Base-by-base conservation (phyloP, 2,888 invertebrate species). In the Sinopyrophorus schimmeli region DNA sequence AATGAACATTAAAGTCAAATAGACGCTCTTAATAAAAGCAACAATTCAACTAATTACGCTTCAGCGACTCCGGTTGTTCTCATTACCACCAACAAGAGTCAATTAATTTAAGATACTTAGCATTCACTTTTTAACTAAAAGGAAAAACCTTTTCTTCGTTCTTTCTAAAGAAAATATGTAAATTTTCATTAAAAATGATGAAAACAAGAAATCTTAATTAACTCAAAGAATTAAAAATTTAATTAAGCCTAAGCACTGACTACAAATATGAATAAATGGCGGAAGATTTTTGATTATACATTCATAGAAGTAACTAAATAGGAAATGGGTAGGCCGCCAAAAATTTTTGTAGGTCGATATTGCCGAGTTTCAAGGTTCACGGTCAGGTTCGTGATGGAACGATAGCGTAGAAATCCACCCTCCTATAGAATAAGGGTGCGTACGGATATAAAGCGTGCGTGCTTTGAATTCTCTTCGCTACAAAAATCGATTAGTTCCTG, bases 351-450 rank as follows among this genome's bases (percentile, higher is more conserved):
- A 46, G 31, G 38, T 46, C 46, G 37, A 46, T 46, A 46, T 31
- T 38, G 46, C 46, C 20, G 21, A 17, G 31, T 37, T 46, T 46
- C 46, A 38, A 46, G 46, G 46, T 38, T 38, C 46, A 46, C 37
- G 46, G 46, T 46, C 46, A 46, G 46, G 46, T 46, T 37, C 46
- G 46, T 30, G 37, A 38, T 38, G 32, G 32, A 43, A 35, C 32
- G 43, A 43, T 41, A 31, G 31, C 31, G 31, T 32, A 23, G 16
- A 31, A 24, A 31, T 34, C 18, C 16, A 26, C 34, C 20, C 41
- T 9, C 9, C n/a, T n/a, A n/a, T n/a, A 24, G 24, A 24, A 37
- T 21, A 30, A 28, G 44, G 37, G 44, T 44, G 46, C 46, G 46
- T 46, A 46, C 28, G 31, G 16, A 26, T 17, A 26, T 34, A 46